Evolutionary conservation across 2,113 vertebrate species (phyloP), one percentile per base, ranked within the genome.

Genomic region (Gopherus evgoodei): DNA sequence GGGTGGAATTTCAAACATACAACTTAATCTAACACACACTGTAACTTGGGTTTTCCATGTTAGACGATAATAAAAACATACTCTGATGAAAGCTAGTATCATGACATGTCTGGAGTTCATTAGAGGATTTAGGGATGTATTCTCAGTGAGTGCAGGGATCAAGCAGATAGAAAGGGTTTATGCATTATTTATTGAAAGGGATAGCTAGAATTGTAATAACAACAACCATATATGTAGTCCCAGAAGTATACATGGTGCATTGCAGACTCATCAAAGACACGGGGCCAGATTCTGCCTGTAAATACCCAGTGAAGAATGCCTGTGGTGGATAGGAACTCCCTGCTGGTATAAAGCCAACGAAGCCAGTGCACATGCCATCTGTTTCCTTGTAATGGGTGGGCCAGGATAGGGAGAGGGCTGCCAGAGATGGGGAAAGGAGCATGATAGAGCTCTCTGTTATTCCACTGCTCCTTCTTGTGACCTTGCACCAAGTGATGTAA

Each of bases 101-200:
- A 21, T 72, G 38, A 9, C 72, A 78, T 42, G 14, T 86, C 35
- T 0, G 31, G 0, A 21, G 47, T 21, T 86, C 91, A 78, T 81
- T 52, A 62, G 27, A 38, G 25, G 62, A 8, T 50, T 91, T 49
- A 85, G 72, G 93, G 96, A 83, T 19, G 24, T 62, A 54, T 81
- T 93, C 75, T 92, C 83, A 53, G 35, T 8, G 38, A 31, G 35
- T 91, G 49, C 11, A 38, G 35, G 38, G 24, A 27, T 56, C 10
- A 5, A 29, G n/a, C n/a, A 53, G 24, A 82, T 56, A 82, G 24
- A 24, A 19, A 35, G 35, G 22, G 24, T 81, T 7, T 35, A 17
- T 16, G n/a, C 62, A 54, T 54, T 81, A 25, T n/a, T 81, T 53
- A 54, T 56, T 82, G 52, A 82, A 42, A 24, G 21, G 38, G 5